A percentile compares a stretch with the other conserved stretches of the same genome.
Evolutionary conservation across 2,888 invertebrate species (phyloP).

Genomic region (Standfussiana lucernea): DNA sequence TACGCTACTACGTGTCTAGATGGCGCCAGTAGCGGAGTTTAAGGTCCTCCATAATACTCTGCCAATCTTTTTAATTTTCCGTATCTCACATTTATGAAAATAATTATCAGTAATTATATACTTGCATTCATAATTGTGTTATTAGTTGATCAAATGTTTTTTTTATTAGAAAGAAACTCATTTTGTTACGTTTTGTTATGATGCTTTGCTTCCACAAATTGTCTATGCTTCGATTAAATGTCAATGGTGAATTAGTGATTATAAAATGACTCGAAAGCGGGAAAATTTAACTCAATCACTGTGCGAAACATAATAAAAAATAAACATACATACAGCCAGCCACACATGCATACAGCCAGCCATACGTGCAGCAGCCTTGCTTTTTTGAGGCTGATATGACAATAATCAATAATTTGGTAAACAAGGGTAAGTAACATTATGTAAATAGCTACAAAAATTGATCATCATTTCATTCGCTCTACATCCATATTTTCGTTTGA

Average conservation of each 20-base stretch:
- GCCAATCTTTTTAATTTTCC: neutral
- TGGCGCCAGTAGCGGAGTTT: slow-evolving; percentile 1
- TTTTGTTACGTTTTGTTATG: neutral
- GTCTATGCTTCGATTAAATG: slow-evolving; percentile 24
- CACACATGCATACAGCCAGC: too few relatives aligned
- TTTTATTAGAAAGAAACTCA: neutral
- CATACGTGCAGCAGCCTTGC: too few relatives aligned
- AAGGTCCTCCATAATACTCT: slow-evolving; percentile 50
- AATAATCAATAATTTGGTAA: neutral
- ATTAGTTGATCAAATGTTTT: neutral
- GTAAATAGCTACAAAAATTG: neutral
- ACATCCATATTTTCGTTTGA: neutral
- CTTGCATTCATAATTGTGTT: neutral
- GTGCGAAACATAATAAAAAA: neutral
- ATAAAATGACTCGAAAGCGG: slow-evolving; percentile 9
- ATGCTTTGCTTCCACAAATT: neutral
- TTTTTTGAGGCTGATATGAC: neutral
- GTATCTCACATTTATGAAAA: neutral
- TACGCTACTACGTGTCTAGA: neutral
- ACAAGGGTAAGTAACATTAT: neutral
- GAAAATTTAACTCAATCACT: slow-evolving; percentile 9
- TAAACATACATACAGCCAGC: too few relatives aligned
- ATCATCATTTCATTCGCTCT: neutral
- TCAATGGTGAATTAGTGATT: slow-evolving; percentile 3
- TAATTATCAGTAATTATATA: neutral